Evolutionary conservation across 2,888 invertebrate species (phyloP).

Genomic region (Cremastinae sp.): DNA sequence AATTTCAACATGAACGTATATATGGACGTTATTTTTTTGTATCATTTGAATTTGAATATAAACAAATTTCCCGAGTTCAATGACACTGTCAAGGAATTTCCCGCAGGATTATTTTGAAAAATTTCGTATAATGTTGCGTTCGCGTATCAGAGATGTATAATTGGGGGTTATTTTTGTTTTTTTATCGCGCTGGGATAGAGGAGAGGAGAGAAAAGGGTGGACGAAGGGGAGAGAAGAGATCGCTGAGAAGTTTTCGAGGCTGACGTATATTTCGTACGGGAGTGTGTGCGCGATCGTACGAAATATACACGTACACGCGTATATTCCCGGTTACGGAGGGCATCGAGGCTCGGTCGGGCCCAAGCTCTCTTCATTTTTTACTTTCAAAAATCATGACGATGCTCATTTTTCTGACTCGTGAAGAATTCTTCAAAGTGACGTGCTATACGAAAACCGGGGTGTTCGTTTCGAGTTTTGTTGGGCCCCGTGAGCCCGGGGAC

Average conservation of each 20-base stretch:
- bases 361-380: slow-evolving; percentile 78
- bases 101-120: no score
- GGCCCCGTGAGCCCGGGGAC: slow-evolving; percentile 25
- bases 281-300: background rate
- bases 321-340: slow-evolving; percentile 38
- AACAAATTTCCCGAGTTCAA: no score
- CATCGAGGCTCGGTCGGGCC: slow-evolving; percentile 50
- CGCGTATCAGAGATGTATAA: slow-evolving; percentile 32
- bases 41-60: no score
- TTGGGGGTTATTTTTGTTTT: slow-evolving; percentile 38
- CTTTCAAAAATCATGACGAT: slow-evolving; percentile 81
- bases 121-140: background rate
- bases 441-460: slow-evolving; percentile 76
- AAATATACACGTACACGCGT: slow-evolving; percentile 8
- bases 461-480: slow-evolving; percentile 54
- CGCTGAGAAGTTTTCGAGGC: slow-evolving; percentile 43
- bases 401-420: slow-evolving; percentile 80
- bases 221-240: slow-evolving; percentile 42
- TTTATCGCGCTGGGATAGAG: slow-evolving; percentile 39
- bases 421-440: slow-evolving; percentile 80
- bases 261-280: slow-evolving; percentile 9
- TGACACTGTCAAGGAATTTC: no score
- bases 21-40: no score
- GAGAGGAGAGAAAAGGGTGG: slow-evolving; percentile 23
- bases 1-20: no score